Evolutionary conservation across 2,888 invertebrate species (phyloP).

Genomic region (Eupithecia centaureata): DNA sequence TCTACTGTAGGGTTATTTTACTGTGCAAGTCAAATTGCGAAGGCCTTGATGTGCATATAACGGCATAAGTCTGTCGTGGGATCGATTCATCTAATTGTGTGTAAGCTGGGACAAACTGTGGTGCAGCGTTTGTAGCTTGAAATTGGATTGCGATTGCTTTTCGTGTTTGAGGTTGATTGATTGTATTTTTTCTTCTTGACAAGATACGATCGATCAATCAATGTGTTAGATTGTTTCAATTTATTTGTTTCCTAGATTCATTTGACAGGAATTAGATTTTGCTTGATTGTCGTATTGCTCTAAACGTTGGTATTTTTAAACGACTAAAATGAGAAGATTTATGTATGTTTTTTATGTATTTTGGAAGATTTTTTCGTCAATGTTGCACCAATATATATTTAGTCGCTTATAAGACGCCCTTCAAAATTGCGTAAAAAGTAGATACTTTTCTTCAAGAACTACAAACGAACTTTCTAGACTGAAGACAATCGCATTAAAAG

Average conservation of each 20-base stretch:
- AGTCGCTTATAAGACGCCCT: neutral
- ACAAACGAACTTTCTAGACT: neutral
- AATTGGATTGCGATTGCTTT: slow-evolving; percentile 25
- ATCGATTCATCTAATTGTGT: slow-evolving; percentile 44
- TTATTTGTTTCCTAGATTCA: neutral
- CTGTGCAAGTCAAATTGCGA: slow-evolving; percentile 27
- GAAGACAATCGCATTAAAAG: slow-evolving; percentile 10
- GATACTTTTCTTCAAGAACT: neutral
- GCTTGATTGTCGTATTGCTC: neutral
- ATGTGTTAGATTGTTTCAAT: neutral
- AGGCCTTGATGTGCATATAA: slow-evolving; percentile 43
- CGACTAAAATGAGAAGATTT: no score
- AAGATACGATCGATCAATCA: neutral
- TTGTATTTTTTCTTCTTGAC: neutral
- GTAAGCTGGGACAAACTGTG: slow-evolving; percentile 31
- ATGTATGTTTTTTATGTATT: no score
- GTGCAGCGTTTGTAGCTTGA: slow-evolving; percentile 18
- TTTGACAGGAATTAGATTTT: neutral
- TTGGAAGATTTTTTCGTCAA: no score
- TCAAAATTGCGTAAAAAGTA: neutral
- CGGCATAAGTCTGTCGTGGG: slow-evolving; percentile 32
- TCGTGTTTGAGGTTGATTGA: neutral
- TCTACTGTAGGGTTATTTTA: neutral
- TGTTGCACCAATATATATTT: neutral
- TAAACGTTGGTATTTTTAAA: neutral